Percentiles rank a stretch among this genome's conserved stretches.
Conservation (phyloP, 2,113 vertebrate genomes). For the Ariopsis seemanni region DNA sequence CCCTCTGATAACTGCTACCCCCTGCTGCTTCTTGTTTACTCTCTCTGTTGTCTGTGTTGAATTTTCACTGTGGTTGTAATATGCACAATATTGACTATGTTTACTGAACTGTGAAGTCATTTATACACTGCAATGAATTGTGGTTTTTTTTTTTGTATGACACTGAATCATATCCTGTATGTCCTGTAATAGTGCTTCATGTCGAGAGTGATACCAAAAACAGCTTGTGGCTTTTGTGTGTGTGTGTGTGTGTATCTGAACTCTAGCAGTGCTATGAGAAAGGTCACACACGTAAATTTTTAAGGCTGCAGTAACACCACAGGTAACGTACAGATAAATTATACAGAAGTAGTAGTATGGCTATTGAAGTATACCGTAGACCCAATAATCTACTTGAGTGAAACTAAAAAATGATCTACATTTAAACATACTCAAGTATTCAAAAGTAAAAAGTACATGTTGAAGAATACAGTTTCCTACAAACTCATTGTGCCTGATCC, state of each 20-base stretch:
- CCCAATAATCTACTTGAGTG: neutral
- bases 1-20: constrained; percentile 4
- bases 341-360: neutral
- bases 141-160: neutral
- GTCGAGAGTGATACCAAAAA: neutral
- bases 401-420: neutral
- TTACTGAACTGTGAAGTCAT: constrained; percentile 19
- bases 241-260: neutral
- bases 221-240: neutral
- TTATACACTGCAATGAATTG: neutral
- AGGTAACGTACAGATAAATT: neutral
- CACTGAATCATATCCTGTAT: neutral
- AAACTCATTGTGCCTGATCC: neutral
- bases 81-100: constrained; percentile 11
- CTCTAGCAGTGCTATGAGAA: neutral
- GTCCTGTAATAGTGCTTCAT: neutral
- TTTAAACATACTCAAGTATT: neutral
- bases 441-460: neutral
- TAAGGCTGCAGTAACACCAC: neutral
- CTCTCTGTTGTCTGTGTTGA: constrained; percentile 15
- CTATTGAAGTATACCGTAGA: neutral
- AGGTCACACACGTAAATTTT: neutral
- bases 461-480: neutral
- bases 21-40: constrained; percentile 28
- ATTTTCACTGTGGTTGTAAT: constrained; percentile 21